Base-by-base conservation (phyloP, 2,888 invertebrate genomes). In the Rhorus exstirpatorius region DNA sequence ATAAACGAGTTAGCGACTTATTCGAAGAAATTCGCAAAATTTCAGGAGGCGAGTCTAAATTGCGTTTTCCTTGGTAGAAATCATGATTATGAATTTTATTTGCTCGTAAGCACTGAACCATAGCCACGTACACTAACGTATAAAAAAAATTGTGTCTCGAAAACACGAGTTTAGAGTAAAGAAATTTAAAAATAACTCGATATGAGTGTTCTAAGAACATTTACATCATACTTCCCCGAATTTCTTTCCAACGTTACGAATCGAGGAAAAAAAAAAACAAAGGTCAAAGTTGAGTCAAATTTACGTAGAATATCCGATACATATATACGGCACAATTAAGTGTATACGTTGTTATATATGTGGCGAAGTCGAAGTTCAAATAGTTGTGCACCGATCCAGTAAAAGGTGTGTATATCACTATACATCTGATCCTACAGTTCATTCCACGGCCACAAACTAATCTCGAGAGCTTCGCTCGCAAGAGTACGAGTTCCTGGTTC, bases 391-490 rank as follows among this genome's bases (percentile, higher is more conserved):
- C 68, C 63, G 14, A 75, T 77, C 58, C 71, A 38, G 26, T 17
- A 65, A 41, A 58, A 26, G 17, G 75, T 67, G 31, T 21, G 49
- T 41, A n/a, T 68, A 67, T 77, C 31, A 71, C 72, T 77, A 17
- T 81, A 72, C 17, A 49, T 19, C 10, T 24, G 24, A 61, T 58
- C 24, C 46, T 55, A 80, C 79, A 84, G 85, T 83, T 85, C 82
- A 84, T 84, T 84, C 75, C 77, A 72, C 79, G 79, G 75, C 86
- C 86, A 83, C 86, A 86, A 86, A 87, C 87, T 88, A 88, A 88
- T 88, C 87, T 87, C 86, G 82, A 85, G 83, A 83, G 80, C 83
- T 75, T 76, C 80, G 80, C 65, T 79, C 74, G 84, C 83, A n/a
- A n/a, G 83, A 81, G 77, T 77, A 72, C 79, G 79, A 83, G 79